phyloP scores from a whole-genome alignment of 2,113 vertebrate genomes.

The Oncorhynchus nerka region DNA sequence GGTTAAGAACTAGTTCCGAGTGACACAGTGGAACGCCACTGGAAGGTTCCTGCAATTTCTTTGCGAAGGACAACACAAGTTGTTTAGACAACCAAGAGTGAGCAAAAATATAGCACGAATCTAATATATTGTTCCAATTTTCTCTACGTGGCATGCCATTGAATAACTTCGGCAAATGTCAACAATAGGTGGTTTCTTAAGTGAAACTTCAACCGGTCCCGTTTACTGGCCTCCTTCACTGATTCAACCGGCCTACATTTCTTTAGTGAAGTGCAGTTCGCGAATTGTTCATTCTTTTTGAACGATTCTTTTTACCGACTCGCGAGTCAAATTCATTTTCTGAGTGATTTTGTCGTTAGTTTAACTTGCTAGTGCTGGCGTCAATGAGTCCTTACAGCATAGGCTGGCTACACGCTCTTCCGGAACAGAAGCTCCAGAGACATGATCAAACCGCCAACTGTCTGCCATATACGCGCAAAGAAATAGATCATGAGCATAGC shows the following conservation, averaged over 20 bases:
- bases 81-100: constrained; percentile 1
- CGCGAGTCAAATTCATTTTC: too few relatives aligned
- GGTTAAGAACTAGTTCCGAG: constrained; percentile 56
- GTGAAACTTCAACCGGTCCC: constrained; percentile 10
- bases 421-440: too few relatives aligned
- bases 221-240: not conserved
- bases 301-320: too few relatives aligned
- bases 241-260: constrained; percentile 38
- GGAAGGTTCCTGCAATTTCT: constrained; percentile 37
- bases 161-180: constrained; percentile 22
- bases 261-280: not conserved
- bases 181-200: constrained; percentile 10
- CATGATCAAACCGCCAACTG: too few relatives aligned
- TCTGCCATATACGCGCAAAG: too few relatives aligned
- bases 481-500: too few relatives aligned
- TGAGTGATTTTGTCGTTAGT: not conserved
- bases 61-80: not conserved
- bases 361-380: not conserved
- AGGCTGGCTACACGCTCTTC: too few relatives aligned
- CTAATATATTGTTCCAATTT: not conserved
- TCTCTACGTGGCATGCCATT: not conserved
- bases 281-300: too few relatives aligned
- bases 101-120: constrained; percentile 19
- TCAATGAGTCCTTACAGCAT: not conserved
- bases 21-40: constrained; percentile 23